phyloP scores from a whole-genome alignment of 2,113 vertebrate species.

The Heterotis niloticus region DNA sequence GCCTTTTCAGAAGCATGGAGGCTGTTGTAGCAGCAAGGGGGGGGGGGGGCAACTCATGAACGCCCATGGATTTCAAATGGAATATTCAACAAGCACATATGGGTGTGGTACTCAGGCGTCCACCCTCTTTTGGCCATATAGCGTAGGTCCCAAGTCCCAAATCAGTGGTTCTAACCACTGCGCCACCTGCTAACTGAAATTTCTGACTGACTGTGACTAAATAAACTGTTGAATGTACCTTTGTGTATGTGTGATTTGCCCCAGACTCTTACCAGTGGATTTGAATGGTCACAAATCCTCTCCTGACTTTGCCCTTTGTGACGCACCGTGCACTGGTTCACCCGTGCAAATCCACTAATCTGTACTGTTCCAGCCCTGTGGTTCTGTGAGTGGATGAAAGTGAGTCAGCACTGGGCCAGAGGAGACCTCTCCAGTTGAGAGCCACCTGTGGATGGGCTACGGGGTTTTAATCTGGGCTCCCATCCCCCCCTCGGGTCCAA shows the following conservation, averaged over 20 bases:
- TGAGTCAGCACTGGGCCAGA: background rate
- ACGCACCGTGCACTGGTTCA: background rate
- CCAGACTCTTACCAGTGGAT: background rate
- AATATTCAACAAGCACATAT: too few relatives aligned
- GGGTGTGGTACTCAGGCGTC: too few relatives aligned
- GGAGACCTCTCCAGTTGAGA: background rate
- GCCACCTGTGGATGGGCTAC: slow-evolving; percentile 22
- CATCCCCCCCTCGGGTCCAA: slow-evolving; percentile 24
- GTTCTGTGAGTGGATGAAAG: background rate
- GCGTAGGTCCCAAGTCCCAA: too few relatives aligned
- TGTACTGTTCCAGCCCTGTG: background rate
- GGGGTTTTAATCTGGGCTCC: slow-evolving; percentile 34
- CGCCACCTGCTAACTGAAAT: too few relatives aligned
- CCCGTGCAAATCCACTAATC: background rate
- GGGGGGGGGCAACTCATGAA: too few relatives aligned
- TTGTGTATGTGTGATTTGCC: background rate
- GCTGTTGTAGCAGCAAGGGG: too few relatives aligned
- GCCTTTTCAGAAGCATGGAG: too few relatives aligned
- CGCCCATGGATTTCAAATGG: too few relatives aligned
- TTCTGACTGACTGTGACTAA: too few relatives aligned
- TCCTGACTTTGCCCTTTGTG: background rate
- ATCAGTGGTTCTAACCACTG: too few relatives aligned
- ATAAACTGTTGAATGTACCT: too few relatives aligned
- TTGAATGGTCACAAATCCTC: background rate
- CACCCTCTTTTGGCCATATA: too few relatives aligned